Percentiles rank a stretch among this genome's conserved stretches.
Conservation (phyloP, 2,797 vertebrate genomes). For the Halcyon leucocephala region DNA sequence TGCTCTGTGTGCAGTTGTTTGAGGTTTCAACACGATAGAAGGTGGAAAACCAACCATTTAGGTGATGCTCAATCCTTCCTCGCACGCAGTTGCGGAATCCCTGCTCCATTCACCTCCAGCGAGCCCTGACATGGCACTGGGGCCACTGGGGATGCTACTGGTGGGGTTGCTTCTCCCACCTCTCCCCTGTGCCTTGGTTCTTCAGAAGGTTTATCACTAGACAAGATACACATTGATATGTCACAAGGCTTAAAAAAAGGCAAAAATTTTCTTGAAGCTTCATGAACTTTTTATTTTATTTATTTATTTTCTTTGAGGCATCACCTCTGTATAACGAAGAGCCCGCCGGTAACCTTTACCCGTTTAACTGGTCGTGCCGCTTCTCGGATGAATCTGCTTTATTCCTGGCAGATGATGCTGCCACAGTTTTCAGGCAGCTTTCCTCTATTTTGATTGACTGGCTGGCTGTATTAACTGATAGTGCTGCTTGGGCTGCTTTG, state of each 20-base stretch:
- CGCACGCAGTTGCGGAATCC: not conserved
- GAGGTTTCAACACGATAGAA: not conserved
- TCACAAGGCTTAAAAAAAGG: no score
- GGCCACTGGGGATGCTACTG: not conserved
- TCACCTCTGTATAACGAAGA: not conserved
- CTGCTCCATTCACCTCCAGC: not conserved
- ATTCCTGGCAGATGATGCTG: conserved; percentile 9
- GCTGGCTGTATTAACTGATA: conserved; percentile 59
- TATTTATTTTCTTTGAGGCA: not conserved
- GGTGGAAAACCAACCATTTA: not conserved
- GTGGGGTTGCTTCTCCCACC: not conserved
- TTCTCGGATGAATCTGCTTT: conserved; percentile 46
- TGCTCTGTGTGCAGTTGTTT: not conserved
- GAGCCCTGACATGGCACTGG: not conserved
- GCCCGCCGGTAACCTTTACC: conserved; percentile 1
- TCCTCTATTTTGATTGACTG: conserved; percentile 61
- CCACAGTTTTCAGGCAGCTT: conserved; percentile 56
- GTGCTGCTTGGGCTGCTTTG: conserved; percentile 64
- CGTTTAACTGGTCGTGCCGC: conserved; percentile 38
- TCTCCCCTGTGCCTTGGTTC: not conserved
- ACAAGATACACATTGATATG: not conserved
- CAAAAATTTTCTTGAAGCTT: not conserved
- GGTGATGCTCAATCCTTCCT: not conserved
- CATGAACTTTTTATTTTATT: not conserved
- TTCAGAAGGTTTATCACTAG: not conserved